A percentile compares a stretch with the other conserved stretches of the same genome.
phyloP scores from a whole-genome alignment of 92 coral and sea anemone species.

The Parazoanthus darwini region DNA sequence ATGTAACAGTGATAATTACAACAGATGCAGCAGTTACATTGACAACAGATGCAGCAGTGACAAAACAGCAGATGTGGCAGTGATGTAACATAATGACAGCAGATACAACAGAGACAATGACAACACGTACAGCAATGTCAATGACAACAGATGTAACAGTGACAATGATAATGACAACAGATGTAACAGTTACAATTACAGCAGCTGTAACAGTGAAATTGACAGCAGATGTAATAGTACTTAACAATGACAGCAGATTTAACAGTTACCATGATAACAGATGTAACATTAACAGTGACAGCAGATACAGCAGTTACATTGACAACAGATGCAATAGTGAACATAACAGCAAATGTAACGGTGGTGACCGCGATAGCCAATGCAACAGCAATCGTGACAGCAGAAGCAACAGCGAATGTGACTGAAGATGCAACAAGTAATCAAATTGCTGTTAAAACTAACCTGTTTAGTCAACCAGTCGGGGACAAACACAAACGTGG shows the following conservation, averaged over 20 bases:
- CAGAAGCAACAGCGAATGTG: neutral
- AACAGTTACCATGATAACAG: neutral
- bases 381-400: neutral
- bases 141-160: neutral
- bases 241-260: neutral
- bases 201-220: neutral
- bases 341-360: neutral
- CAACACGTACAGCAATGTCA: neutral
- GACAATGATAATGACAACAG: neutral
- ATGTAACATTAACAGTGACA: neutral
- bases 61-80: neutral
- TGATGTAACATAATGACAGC: neutral
- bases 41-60: neutral
- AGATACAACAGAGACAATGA: neutral
- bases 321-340: neutral
- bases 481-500: constrained; percentile 75
- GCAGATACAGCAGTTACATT: neutral
- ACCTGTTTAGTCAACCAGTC: constrained; percentile 85
- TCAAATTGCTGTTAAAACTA: neutral
- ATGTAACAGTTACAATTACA: neutral
- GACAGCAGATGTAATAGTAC: neutral
- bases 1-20: neutral
- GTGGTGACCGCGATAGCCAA: neutral
- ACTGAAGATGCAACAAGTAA: neutral
- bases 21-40: neutral